Conservation (phyloP, 2,888 invertebrate species). For the Latheticus oryzae region DNA sequence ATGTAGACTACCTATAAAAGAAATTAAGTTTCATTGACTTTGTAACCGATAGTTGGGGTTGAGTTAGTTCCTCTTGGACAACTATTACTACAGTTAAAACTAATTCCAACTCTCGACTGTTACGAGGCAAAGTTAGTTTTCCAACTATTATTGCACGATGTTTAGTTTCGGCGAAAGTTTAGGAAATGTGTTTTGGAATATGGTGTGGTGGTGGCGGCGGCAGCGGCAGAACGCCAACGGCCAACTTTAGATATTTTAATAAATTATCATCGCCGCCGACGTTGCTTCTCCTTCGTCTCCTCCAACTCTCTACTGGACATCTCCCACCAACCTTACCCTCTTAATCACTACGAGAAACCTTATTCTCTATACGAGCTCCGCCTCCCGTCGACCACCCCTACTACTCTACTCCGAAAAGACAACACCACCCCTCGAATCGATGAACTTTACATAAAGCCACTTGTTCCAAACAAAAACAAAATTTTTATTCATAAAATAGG, state of each 20-base stretch:
- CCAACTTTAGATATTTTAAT: conserved; percentile 55
- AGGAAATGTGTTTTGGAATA: conserved; percentile 59
- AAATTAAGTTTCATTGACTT: too few species aligned
- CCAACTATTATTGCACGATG: conserved; percentile 64
- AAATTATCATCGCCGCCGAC: conserved; percentile 48
- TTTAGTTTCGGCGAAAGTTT: conserved; percentile 61
- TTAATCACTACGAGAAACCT: conserved; percentile 39
- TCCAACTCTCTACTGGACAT: conserved; percentile 22
- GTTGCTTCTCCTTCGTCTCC: conserved; percentile 11
- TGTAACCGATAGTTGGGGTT: too few species aligned
- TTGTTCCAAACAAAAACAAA: conserved; percentile 37
- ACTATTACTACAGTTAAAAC: conserved; percentile 58
- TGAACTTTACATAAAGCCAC: conserved; percentile 50
- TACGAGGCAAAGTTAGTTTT: conserved; percentile 59
- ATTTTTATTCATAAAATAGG: too few species aligned
- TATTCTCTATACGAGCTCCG: conserved; percentile 39
- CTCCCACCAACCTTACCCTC: conserved; percentile 31
- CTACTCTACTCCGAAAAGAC: conserved; percentile 42
- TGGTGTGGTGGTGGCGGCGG: conserved; percentile 44
- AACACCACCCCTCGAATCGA: conserved; percentile 49
- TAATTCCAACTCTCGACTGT: conserved; percentile 57
- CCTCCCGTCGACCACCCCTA: conserved; percentile 14
- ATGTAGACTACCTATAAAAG: conserved; percentile 61
- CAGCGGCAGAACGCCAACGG: conserved; percentile 44
- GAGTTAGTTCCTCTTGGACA: conserved; percentile 52